These are phyloP conservation scores for Zosterops japonicus DNA, from an alignment of 2,113 vertebrate species.

Conservation along the genomic window DNA sequence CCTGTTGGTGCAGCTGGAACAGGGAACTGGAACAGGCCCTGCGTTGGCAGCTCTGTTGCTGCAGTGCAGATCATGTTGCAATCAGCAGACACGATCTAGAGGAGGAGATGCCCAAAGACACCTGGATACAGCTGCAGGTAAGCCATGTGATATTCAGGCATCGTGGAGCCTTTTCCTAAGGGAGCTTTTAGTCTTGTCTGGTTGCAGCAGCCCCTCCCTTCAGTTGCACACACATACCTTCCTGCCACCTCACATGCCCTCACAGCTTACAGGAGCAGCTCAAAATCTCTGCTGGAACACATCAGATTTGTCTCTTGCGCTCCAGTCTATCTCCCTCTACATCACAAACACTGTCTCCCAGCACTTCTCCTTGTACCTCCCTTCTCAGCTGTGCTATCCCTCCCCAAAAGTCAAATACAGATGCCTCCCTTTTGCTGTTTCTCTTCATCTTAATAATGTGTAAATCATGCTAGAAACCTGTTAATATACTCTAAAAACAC, in stretches of 20 bases:
- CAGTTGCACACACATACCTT: accelerated
- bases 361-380: background rate
- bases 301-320: background rate
- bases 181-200: background rate
- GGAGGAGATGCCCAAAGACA: background rate
- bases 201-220: background rate
- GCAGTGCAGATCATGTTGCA: background rate
- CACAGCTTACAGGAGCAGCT: background rate
- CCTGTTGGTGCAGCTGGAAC: background rate
- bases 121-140: background rate
- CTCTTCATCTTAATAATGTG: background rate
- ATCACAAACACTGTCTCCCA: background rate
- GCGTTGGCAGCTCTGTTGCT: accelerated
- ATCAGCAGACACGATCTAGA: background rate
- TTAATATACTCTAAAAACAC: background rate
- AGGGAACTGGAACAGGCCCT: background rate
- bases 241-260: background rate
- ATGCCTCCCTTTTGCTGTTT: background rate
- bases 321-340: background rate
- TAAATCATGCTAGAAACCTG: background rate
- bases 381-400: background rate
- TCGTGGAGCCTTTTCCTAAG: background rate
- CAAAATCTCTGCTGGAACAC: background rate
- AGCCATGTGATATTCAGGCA: background rate
- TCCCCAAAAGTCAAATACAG: background rate